Evolutionary conservation across 2,113 vertebrate species (phyloP).

Genomic region (Python bivittatus): DNA sequence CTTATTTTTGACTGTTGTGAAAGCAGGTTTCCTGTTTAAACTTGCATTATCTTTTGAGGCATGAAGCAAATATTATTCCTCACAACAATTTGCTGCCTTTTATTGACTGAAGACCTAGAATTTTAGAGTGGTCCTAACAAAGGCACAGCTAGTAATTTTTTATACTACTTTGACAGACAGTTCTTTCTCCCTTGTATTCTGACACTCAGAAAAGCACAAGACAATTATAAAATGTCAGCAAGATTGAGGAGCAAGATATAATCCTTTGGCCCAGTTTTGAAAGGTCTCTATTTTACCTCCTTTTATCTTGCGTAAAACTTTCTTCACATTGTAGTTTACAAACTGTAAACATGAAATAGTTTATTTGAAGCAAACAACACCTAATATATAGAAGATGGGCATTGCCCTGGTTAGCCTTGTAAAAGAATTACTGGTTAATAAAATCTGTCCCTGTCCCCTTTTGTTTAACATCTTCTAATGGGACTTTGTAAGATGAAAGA

Average conservation of each 20-base stretch:
- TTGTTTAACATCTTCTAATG: conserved; percentile 14
- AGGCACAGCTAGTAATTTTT: conserved; percentile 39
- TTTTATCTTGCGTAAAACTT: neutral
- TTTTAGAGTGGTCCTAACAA: conserved; percentile 42
- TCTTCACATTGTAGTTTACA: conserved; percentile 6
- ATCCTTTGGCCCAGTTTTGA: conserved; percentile 32
- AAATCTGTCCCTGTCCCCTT: conserved; percentile 2
- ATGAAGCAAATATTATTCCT: conserved; percentile 33
- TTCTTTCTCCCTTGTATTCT: conserved; percentile 28
- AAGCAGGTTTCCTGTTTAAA: conserved; percentile 21
- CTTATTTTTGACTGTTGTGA: neutral
- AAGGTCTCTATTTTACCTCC: conserved; percentile 4
- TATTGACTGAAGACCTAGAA: conserved; percentile 37
- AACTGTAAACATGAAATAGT: conserved; percentile 23
- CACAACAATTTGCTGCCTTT: conserved; percentile 18
- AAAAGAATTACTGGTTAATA: conserved; percentile 18
- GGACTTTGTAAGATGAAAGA: neutral
- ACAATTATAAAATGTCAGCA: conserved; percentile 50
- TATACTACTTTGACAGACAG: conserved; percentile 23
- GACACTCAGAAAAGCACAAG: conserved; percentile 33
- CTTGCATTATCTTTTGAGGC: conserved; percentile 35
- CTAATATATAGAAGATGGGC: conserved; percentile 2
- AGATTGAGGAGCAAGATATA: conserved; percentile 37
- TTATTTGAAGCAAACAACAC: neutral
- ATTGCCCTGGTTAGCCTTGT: neutral